Evolutionary conservation across 2,888 invertebrate species (phyloP), one percentile per base, ranked within the genome.

Genomic region (Bedellia somnulentella): DNA sequence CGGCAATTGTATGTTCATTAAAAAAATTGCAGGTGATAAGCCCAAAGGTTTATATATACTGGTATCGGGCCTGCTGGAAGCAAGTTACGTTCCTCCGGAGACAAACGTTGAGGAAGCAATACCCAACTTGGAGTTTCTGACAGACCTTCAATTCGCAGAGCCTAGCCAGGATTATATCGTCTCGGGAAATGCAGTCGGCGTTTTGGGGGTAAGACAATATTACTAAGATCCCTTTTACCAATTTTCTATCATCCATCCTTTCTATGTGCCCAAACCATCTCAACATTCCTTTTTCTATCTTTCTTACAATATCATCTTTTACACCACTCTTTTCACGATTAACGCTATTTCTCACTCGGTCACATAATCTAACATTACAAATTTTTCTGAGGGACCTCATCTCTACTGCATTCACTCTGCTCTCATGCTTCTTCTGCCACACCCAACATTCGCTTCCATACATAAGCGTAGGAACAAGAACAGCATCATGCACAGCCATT

Each of bases 141-240:
- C 70, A 0, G 73, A 78, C 24, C 39, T 77, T 5, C 64, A 71
- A 40, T 79, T 77, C 37, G 48, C 52, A 1, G 66, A 73, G 3
- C 66, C 64, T 0, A 56, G 66, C 16, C 63, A 64, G 27, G 82
- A 83, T 38, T 81, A 77, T 37, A 67, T 83, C 9, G 80, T 80
- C 2, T 77, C 81, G 1, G 83, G 83, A 2, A 80, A 79, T 31
- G 78, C 81, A 5, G 58, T 83, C 12, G 83, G 83, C 0, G 82
- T 83, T 17, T 49, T 82, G 17, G 78, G 81, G 33, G 68, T 80
- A 37, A 46, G 45, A 41, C 4, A 3, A 14, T 26, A 24, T 25
- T 10, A 15, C 4, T 22, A 14, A 12, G 6, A 6, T 18, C 18
- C 18, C 18, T 18, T 6, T 18, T 18, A n/a, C n/a, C n/a, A n/a